Conservation (phyloP, 2,113 vertebrate genomes). For the Silurus asotus region DNA sequence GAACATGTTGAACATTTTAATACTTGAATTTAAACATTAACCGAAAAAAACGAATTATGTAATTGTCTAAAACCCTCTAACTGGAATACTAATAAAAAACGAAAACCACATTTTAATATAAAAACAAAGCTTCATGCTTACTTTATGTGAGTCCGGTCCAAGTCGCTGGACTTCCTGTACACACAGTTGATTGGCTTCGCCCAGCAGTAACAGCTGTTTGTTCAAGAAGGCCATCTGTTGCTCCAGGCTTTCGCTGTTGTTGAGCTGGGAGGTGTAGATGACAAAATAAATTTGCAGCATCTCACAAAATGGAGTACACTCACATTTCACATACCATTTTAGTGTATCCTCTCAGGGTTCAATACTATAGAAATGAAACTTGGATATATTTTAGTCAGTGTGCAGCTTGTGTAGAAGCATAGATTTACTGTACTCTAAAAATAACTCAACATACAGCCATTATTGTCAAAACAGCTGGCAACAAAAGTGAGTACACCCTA, state of each 20-base stretch:
- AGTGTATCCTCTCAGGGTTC: too few species aligned
- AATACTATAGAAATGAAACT: too few species aligned
- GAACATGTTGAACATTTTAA: neutral
- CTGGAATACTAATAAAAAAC: neutral
- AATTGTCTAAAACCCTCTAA: neutral
- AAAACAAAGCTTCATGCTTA: constrained; percentile 47
- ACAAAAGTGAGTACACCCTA: too few species aligned
- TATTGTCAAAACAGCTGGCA: too few species aligned
- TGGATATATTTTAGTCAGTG: too few species aligned
- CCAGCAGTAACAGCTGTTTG: constrained; percentile 88
- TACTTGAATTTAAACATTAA: neutral
- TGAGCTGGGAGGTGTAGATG: constrained; percentile 71
- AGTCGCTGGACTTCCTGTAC: constrained; percentile 76
- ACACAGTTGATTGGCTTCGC: constrained; percentile 86
- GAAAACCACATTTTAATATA: neutral
- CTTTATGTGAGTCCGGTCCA: constrained; percentile 80
- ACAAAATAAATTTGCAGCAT: neutral
- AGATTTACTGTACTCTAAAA: too few species aligned
- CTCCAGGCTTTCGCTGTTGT: constrained; percentile 86
- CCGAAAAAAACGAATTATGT: neutral
- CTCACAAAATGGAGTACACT: too few species aligned
- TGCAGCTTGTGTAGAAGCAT: too few species aligned
- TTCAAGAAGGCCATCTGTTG: constrained; percentile 92
- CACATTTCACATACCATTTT: too few species aligned
- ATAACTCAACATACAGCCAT: too few species aligned